Base-by-base conservation (phyloP, 2,888 invertebrate species). In the Acronicta aceris region DNA sequence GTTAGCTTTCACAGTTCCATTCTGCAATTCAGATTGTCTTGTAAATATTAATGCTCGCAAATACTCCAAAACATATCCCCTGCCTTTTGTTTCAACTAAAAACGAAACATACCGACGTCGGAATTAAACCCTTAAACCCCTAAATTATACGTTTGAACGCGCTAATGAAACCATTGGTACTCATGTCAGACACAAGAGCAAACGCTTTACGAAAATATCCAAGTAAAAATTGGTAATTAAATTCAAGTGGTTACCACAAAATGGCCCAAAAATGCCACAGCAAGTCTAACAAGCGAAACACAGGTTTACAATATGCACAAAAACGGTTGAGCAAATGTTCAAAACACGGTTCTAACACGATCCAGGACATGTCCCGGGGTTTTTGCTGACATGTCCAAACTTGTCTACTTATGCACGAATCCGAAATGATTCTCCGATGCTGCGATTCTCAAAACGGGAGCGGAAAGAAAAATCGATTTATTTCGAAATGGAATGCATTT, bases 371-470 rank as follows among this genome's bases (percentile, higher is more conserved):
- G 84, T 81, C 69, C 64, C 52, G 42, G 52, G 61, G 74, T 86
- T 85, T 85, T 87, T 87, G 84, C 74, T 52, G 74, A 79, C 82
- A 82, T 84, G 81, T 81, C 71, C 78, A 76, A 81, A 71, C 84
- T 75, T 87, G 87, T 86, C 85, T 84, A 79, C 79, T 89, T 89
- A 89, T 89, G 86, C 88, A 86, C 76, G 87, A 81, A 84, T 83
- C 72, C 74, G 79, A 80, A 83, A 84, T 81, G 74, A 79, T 63
- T 67, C 53, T 33, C 61, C 60, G 63, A 81, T 79, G 71, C 56
- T 33, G 71, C 66, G 67, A 84, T 81, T 83, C 78, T 81, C 66
- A 60, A 70, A 73, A 71, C 62, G 49, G 16, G 62, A 73, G 70
- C 70, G 64, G 62, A 70, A 70, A 74, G 62, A 47, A 56, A n/a